Percentiles rank a stretch among this genome's conserved stretches.
phyloP scores from a whole-genome alignment of 2,888 invertebrate species.

The Pocota personata region DNA sequence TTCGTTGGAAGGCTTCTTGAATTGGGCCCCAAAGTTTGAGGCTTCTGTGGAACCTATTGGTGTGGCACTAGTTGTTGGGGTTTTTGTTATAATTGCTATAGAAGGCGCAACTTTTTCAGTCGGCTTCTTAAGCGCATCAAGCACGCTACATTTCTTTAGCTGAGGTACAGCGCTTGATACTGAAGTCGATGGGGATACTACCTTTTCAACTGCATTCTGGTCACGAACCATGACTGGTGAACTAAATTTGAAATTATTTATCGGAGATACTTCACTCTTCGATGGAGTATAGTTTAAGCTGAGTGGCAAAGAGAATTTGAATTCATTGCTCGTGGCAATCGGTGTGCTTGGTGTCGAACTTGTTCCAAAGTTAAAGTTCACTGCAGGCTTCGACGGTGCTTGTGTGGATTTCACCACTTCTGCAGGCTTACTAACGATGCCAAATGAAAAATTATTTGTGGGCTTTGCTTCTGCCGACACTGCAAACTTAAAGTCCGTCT shows the following conservation, averaged over 20 bases:
- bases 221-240: constrained; percentile 82
- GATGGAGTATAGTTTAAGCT: constrained; percentile 78
- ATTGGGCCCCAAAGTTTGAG: constrained; percentile 80
- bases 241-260: constrained; percentile 85
- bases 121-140: constrained; percentile 80
- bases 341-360: constrained; percentile 13
- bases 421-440: constrained; percentile 74
- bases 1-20: constrained; percentile 84
- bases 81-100: neutral
- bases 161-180: constrained; percentile 74
- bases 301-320: constrained; percentile 84
- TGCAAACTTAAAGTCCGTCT: constrained; percentile 83
- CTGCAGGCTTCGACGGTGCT: constrained; percentile 6
- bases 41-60: neutral
- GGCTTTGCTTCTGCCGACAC: constrained; percentile 38
- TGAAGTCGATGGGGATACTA: neutral
- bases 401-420: constrained; percentile 35
- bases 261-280: constrained; percentile 82
- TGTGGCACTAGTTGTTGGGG: neutral
- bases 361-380: constrained; percentile 47
- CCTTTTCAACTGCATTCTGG: neutral
- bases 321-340: constrained; percentile 72
- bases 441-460: constrained; percentile 41
- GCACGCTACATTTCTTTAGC: constrained; percentile 82
- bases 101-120: constrained; percentile 19